Conservation (phyloP, 2,113 vertebrate species). For the Phyllopteryx taeniolatus region DNA sequence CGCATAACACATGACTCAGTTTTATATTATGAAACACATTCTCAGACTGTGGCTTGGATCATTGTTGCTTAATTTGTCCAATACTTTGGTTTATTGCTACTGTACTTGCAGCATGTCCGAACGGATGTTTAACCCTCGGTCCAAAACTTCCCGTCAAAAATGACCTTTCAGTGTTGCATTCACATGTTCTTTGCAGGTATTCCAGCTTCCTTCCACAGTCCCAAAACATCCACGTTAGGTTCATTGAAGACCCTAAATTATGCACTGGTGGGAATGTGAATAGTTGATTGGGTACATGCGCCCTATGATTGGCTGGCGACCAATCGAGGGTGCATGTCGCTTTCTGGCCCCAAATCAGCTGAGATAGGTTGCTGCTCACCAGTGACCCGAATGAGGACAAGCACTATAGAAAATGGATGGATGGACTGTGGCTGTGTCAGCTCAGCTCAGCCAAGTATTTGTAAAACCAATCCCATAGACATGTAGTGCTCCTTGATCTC, state of each 20-base stretch:
- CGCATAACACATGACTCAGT: conserved; percentile 5
- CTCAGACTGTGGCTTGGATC: conserved; percentile 1
- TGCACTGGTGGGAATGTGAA: background rate
- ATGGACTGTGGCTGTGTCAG: too few relatives aligned
- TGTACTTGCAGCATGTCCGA: background rate
- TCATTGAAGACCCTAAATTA: background rate
- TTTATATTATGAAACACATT: conserved; percentile 18
- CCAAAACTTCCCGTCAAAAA: background rate
- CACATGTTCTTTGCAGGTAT: background rate
- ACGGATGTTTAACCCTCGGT: background rate
- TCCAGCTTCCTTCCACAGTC: background rate
- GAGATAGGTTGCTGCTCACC: too few relatives aligned
- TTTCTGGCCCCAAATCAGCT: too few relatives aligned
- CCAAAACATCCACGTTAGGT: background rate
- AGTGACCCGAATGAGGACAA: too few relatives aligned
- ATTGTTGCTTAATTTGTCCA: background rate
- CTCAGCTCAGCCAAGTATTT: too few relatives aligned
- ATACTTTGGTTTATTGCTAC: background rate
- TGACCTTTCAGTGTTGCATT: background rate
- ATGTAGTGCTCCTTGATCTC: too few relatives aligned
- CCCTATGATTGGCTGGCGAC: too few relatives aligned
- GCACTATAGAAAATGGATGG: too few relatives aligned
- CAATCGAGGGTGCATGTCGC: too few relatives aligned
- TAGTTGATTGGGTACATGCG: too few relatives aligned
- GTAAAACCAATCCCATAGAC: too few relatives aligned